Base-by-base conservation (phyloP, 2,888 invertebrate genomes). In the Apotomis capreana region DNA sequence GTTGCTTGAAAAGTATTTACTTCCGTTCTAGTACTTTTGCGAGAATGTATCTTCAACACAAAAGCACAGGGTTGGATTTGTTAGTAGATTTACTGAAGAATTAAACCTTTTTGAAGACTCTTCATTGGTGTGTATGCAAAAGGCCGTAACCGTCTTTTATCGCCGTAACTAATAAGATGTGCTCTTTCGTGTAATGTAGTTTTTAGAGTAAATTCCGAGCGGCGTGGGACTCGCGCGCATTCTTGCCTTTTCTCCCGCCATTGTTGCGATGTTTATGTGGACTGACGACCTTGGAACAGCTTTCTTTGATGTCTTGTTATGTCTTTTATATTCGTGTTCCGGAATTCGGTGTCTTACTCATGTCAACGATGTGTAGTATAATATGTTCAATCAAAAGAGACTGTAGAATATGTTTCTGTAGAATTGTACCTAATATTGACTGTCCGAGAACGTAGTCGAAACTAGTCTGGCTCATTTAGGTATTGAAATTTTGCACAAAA, bases 261-360 rank as follows among this genome's bases (percentile, higher is more conserved):
- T 78, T 76, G 80, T 79, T 74, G 75, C 79, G 76, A 74, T 76
- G 78, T 77, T 69, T 74, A 81, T 82, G 80, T 80, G 75, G 80
- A 76, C 72, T 77, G 72, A 70, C 74, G 82, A 79, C 84, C 81
- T 84, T 84, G 82, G 76, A 75, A 77, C 60, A 77, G 79, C 83
- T 83, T 84, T 84, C 84, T 81, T 83, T 78, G 70, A 75, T 63
- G 70, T 44, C 70, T 74, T 69, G 60, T 69, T 68, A 13, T 69
- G 65, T 63, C 61, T 52, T 26, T 9, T 12, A 13, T 44, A 36
- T 6, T 37, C 15, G 12, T 46, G 5, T 46, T 13, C 15, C 67
- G 49, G 36, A 55, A 36, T 46, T 36, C 46, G 8, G 36, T 46
- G 46, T 3, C 13, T 55, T 10, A 44, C 12, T 9, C 3, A 13